phyloP scores from a whole-genome alignment of 2,113 vertebrate genomes.

The Glaucidium brasilianum region DNA sequence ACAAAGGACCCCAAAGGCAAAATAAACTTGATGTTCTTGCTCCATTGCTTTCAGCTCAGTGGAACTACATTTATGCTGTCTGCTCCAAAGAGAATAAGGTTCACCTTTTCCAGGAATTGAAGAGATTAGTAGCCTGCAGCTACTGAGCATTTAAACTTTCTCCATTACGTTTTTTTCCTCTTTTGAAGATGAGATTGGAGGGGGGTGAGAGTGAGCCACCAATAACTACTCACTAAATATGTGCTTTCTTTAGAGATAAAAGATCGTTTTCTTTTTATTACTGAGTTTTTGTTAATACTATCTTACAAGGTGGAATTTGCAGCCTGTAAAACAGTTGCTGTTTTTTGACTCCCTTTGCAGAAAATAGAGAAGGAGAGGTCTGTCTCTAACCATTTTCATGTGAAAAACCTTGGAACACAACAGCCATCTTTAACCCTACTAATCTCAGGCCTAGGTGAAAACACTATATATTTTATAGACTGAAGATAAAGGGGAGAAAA shows the following conservation, averaged over 20 bases:
- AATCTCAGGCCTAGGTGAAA: conserved; percentile 79
- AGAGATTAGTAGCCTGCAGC: conserved; percentile 58
- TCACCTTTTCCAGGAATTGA: conserved; percentile 61
- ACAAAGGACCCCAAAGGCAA: conserved; percentile 44
- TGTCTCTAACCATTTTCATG: conserved; percentile 56
- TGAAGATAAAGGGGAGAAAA: conserved; percentile 72
- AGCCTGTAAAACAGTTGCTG: conserved; percentile 54
- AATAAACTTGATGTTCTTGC: conserved; percentile 37
- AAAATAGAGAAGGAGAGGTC: conserved; percentile 34
- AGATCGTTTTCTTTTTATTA: conserved; percentile 51
- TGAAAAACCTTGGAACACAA: conserved; percentile 60
- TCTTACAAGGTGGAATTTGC: conserved; percentile 45
- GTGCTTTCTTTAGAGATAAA: conserved; percentile 35
- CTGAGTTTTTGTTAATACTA: conserved; percentile 49
- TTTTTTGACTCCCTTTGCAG: conserved; percentile 51
- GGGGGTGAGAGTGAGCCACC: neutral
- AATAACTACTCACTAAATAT: neutral
- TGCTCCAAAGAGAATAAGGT: conserved; percentile 43
- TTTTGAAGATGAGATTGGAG: conserved; percentile 29
- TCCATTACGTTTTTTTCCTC: conserved; percentile 18
- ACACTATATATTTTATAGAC: conserved; percentile 75
- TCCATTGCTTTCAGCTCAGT: conserved; percentile 24
- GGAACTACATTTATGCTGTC: conserved; percentile 39
- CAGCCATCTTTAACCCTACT: conserved; percentile 74
- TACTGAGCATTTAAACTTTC: conserved; percentile 58